Evolutionary conservation across 2,888 invertebrate species (phyloP).

Genomic region (Cordylochernes scorpioides): DNA sequence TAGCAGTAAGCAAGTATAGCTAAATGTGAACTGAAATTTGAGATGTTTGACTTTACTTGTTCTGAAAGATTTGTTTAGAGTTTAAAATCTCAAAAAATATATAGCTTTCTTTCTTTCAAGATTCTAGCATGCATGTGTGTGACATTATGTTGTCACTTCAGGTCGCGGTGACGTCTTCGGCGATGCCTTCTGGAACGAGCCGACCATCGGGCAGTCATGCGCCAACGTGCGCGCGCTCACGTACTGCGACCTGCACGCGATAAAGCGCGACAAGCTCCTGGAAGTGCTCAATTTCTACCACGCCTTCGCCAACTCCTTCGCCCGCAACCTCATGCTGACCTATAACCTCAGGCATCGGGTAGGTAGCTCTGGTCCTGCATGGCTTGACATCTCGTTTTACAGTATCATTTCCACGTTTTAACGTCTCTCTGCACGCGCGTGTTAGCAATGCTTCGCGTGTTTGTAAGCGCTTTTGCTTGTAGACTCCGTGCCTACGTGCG

Average conservation of each 20-base stretch:
- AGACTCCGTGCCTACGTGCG: too few species aligned
- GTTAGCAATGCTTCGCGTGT: too few species aligned
- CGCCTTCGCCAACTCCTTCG: slow-evolving; percentile 96
- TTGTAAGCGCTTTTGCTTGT: too few species aligned
- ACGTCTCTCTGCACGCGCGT: too few species aligned
- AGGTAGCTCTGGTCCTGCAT: slow-evolving; percentile 22
- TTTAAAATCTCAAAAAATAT: background rate
- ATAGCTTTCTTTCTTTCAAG: background rate
- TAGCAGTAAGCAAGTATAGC: too few species aligned
- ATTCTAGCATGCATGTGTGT: background rate
- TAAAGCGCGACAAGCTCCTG: slow-evolving; percentile 67
- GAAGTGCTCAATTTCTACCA: slow-evolving; percentile 97
- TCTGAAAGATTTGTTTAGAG: background rate
- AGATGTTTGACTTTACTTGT: too few species aligned
- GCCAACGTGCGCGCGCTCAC: slow-evolving; percentile 96
- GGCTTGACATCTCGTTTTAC: too few species aligned
- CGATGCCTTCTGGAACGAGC: slow-evolving; percentile 96
- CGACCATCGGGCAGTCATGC: slow-evolving; percentile 84
- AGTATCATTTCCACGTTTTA: too few species aligned
- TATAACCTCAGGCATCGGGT: slow-evolving; percentile 92
- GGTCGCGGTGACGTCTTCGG: slow-evolving; percentile 98
- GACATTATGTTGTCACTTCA: slow-evolving; percentile 22
- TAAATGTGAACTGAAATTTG: too few species aligned
- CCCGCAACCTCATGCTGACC: slow-evolving; percentile 84
- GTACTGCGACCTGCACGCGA: slow-evolving; percentile 97